phyloP scores from a whole-genome alignment of 2,888 invertebrate species.

The Trimorus sp. region DNA sequence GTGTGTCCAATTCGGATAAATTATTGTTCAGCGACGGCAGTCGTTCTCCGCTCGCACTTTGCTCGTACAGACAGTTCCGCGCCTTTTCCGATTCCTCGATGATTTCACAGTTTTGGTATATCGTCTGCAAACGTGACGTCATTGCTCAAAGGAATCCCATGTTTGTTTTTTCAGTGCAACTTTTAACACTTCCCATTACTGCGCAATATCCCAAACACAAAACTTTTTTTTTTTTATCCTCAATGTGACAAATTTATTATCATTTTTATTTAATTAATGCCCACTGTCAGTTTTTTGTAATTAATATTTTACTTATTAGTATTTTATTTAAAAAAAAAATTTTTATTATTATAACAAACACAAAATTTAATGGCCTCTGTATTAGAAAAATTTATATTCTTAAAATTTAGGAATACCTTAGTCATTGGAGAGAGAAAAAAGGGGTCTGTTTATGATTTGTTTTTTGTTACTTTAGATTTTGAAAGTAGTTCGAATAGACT shows the following conservation, averaged over 20 bases:
- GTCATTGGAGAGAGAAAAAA: not conserved
- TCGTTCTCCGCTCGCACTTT: constrained; percentile 78
- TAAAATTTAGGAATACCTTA: too few species aligned
- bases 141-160: too few species aligned
- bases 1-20: constrained; percentile 94
- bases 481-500: not conserved
- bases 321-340: not conserved
- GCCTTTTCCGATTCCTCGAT: constrained; percentile 83
- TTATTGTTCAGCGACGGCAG: constrained; percentile 86
- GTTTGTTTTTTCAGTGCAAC: too few species aligned
- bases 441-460: not conserved
- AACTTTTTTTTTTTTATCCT: too few species aligned
- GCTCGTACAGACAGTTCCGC: constrained; percentile 71
- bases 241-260: too few species aligned
- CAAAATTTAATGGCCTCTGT: too few species aligned
- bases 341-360: too few species aligned
- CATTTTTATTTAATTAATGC: not conserved
- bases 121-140: constrained; percentile 83
- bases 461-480: not conserved
- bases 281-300: not conserved
- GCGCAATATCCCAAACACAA: too few species aligned
- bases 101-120: constrained; percentile 85
- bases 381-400: too few species aligned
- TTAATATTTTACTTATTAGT: not conserved
- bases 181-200: too few species aligned